Evolutionary conservation across 2,113 vertebrate species (phyloP), one percentile per base, ranked within the genome.

Genomic region (Aphelocoma coerulescens): DNA sequence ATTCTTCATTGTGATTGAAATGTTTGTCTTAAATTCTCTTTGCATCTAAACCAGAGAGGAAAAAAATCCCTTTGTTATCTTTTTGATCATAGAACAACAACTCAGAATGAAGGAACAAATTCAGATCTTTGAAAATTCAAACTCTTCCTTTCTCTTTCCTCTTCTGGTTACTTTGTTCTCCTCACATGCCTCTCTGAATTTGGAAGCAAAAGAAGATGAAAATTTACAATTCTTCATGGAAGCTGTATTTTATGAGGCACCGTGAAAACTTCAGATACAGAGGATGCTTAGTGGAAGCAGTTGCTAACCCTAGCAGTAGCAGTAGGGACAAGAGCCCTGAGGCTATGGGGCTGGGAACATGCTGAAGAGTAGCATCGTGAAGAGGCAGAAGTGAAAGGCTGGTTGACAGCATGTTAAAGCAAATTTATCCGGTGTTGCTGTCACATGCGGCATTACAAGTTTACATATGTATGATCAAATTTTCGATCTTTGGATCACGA

Each of bases 401-500:
- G 76, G 6, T 91, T 96, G 92, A 95, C 93, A 96, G 86, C 86
- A 93, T 94, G 92, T 91, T 96, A 85, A 93, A 90, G 73, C 88
- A 88, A 14, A 95, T 95, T 91, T 68, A 81, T 73, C 65, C 24
- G 2, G 66, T 85, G 95, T 89, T 85, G 41, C 49, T 89, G 48
- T 85, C 91, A 67, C 76, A 63, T 49, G 67, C 73, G 33, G 41
- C 66, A 62, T 92, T 91, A 19, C 57, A 84, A 89, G 83, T 89
- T 86, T 91, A 91, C 92, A 91, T 91, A 84, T 62, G 68, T 84
- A 72, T 81, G 73, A 94, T 92, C 85, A 92, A 72, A 89, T 96
- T 86, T 93, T 94, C 85, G 57, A 57, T 51, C 73, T 95, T 91
- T 55, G 68, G 68, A 81, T 86, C 78, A 65, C 52, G 84, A 72